Base-by-base conservation (phyloP, 1,140 invertebrate genomes). In the Drosophila sucinea region DNA sequence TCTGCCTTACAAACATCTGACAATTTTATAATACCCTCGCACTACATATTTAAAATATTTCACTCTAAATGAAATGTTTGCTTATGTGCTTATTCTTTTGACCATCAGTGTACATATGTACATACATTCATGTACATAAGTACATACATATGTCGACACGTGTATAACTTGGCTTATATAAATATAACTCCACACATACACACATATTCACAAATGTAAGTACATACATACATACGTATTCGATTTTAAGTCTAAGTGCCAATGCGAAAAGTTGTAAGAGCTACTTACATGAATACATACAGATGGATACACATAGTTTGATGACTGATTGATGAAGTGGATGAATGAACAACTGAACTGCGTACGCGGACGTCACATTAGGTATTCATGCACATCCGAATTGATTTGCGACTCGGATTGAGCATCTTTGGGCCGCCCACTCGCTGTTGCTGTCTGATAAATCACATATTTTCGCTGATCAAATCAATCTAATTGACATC, bases 401-500 rank as follows among this genome's bases (percentile, higher is more conserved):
- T 67, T 40, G 33, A 62, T 8, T 32, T 40, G 3, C 23, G 8
- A 55, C 4, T 41, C 27, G 44, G 33, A 67, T 60, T 66, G 66
- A 73, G 70, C 84, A 66, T 69, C 76, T 79, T 56, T 67, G 85
- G 65, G 67, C 80, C 84, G 80, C 84, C 84, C 80, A 79, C 73
- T 70, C 70, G 66, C 71, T 89, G 84, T 89, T 83, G 63, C 67
- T 70, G 80, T 80, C 90, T 91, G 90, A 91, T 91, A 91, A 91
- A 91, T 91, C 90, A 91, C 90, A 91, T 84, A 91, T 91, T 91
- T 91, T 91, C 86, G 85, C 90, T 91, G 90, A 91, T 91, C 90
- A 91, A 91, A 91, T 91, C 90, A 91, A 91, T 91, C 90, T 91
- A 91, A 91, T 91, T 91, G 90, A 91, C 90, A 91, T 91, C 86